Percentiles rank a stretch among this genome's conserved stretches.
phyloP scores from a whole-genome alignment of 2,797 vertebrate genomes.

The Bryconaethiops microstoma region DNA sequence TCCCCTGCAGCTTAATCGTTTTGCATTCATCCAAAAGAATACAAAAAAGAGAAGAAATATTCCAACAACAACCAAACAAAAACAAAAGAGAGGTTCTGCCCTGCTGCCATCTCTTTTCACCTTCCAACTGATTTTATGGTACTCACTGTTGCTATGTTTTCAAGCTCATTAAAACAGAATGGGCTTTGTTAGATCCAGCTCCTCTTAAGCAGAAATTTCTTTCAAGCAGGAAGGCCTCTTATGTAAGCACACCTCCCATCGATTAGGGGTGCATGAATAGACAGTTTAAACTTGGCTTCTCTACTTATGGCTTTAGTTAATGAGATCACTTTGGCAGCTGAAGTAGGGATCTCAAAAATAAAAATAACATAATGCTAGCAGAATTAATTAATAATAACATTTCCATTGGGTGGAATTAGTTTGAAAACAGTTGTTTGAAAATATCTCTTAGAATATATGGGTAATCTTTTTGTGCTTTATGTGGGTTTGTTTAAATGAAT shows the following conservation, averaged over 20 bases:
- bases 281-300: constrained; percentile 30
- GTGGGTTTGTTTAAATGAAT: not conserved
- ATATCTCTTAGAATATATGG: not conserved
- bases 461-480: not conserved
- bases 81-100: constrained; percentile 57
- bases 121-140: constrained; percentile 61
- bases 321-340: constrained; percentile 43
- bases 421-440: not conserved
- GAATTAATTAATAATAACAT: constrained; percentile 23
- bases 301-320: constrained; percentile 45
- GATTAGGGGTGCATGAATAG: constrained; percentile 41
- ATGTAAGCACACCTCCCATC: constrained; percentile 38
- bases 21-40: constrained; percentile 62
- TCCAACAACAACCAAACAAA: constrained; percentile 69
- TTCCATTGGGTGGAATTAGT: not conserved
- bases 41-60: constrained; percentile 44
- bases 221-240: constrained; percentile 50
- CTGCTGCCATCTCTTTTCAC: constrained; percentile 58
- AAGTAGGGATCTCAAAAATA: constrained; percentile 36
- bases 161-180: constrained; percentile 57
- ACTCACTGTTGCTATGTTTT: constrained; percentile 55
- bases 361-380: not conserved
- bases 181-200: constrained; percentile 30
- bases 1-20: constrained; percentile 65
- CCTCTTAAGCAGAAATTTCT: constrained; percentile 44